Base-by-base conservation (phyloP, 2,888 invertebrate genomes). In the Parochlus steinenii region DNA sequence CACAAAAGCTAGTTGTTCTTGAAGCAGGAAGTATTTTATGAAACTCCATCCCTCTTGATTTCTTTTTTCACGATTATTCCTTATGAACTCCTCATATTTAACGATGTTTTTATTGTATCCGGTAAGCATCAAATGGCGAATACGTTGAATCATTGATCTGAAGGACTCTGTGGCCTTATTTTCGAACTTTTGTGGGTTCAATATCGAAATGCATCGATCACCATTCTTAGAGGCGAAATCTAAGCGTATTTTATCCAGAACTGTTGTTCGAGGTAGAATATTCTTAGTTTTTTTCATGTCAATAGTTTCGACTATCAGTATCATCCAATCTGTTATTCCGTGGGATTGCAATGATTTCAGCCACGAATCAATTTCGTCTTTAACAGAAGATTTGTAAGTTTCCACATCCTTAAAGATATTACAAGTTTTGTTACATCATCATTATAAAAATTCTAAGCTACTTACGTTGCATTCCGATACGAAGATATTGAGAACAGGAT, bases 1-100 rank as follows among this genome's bases (percentile, higher is more conserved):
- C 43, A 89, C 85, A 60, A 93, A 83, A 39, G 92, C 93, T 46
- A 95, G 65, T 63, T 95, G 90, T 63, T 95, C 93, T 78, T 92
- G 67, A 45, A 93, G 67, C 46, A 87, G 69, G 63, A 95, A 95
- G 62, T 93, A 95, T 55, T 80, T 76, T 55, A 83, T 83, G 63
- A 93, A 95, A 56, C 82, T 83, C 95, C 95, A 95, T 18, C 79
- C 82, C 0, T 72, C 67, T 50, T 90, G 82, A 57, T 85, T 93
- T 37, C 95, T 65, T 49, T 77, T 77, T 54, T 95, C 93, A 39
- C 93, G 68, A 49, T 87, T 81, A 39, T 80, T 79, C 44, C 93
- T 65, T 63, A 93, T 83, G 44, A 82, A 69, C 50, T 92, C 90
- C 56, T 92, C 90, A 55, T 90, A 83, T 48, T 76, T 76, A 30